Percentiles rank a stretch among this genome's conserved stretches.
Conservation (phyloP, 1,140 invertebrate genomes). For the Zeugodacus cucurbitae region DNA sequence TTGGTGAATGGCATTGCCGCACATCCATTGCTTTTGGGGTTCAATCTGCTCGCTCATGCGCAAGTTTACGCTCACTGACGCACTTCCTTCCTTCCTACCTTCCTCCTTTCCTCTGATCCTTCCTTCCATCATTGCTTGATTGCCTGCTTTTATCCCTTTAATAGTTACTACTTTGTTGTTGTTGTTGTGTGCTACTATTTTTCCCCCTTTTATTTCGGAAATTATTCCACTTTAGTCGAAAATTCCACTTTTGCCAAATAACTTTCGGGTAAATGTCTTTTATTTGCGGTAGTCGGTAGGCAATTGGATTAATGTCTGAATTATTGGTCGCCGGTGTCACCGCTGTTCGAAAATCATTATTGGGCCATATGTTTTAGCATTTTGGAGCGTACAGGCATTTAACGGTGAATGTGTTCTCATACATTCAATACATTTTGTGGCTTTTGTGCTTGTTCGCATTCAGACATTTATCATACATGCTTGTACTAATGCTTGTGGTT, state of each 20-base stretch:
- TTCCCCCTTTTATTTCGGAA: neutral
- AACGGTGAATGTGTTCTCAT: neutral
- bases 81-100: neutral
- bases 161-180: neutral
- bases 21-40: neutral
- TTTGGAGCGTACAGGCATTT: neutral
- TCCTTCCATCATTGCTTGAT: neutral
- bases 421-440: neutral
- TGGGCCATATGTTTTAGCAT: neutral
- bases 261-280: neutral
- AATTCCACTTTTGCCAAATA: neutral
- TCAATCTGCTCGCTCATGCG: slow-evolving; percentile 8
- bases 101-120: neutral
- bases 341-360: neutral
- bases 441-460: too few relatives aligned
- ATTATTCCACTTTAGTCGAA: neutral
- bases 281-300: slow-evolving; percentile 16
- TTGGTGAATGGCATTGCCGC: neutral
- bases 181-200: neutral
- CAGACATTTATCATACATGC: too few relatives aligned
- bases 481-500: too few relatives aligned
- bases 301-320: slow-evolving; percentile 33
- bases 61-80: neutral
- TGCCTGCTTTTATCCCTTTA: neutral
- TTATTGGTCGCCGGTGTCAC: neutral